phyloP scores from a whole-genome alignment of 2,888 invertebrate genomes.

The Microctonus hyperodae region DNA sequence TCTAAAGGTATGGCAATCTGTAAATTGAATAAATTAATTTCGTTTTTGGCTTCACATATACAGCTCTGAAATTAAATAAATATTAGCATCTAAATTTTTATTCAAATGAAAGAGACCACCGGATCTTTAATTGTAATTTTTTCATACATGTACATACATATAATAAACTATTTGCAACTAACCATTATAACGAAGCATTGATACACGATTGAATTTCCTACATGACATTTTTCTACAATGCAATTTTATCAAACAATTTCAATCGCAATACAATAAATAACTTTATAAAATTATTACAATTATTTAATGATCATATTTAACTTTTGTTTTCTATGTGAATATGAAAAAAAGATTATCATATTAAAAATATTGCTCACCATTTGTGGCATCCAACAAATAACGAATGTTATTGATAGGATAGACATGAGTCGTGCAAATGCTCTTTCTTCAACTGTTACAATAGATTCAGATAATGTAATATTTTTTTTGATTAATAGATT shows the following conservation, averaged over 20 bases:
- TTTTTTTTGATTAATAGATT: conserved; percentile 51
- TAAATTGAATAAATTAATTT: conserved; percentile 43
- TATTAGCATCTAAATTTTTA: background rate
- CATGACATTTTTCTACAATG: conserved; percentile 46
- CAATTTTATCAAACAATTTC: conserved; percentile 11
- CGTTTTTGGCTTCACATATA: background rate
- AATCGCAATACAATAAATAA: conserved; percentile 30
- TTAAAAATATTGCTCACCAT: conserved; percentile 69
- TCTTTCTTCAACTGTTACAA: conserved; percentile 77
- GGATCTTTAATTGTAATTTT: background rate
- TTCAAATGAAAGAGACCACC: background rate
- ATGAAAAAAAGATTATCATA: background rate
- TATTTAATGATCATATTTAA: background rate
- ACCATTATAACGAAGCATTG: background rate
- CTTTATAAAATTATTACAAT: conserved; percentile 19
- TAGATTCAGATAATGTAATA: conserved; percentile 51
- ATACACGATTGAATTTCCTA: conserved; percentile 31
- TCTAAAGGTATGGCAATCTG: conserved; percentile 74
- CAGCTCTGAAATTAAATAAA: background rate
- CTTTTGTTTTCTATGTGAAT: background rate
- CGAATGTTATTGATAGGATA: conserved; percentile 80
- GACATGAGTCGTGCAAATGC: conserved; percentile 88
- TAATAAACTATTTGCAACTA: background rate
- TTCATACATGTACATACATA: background rate
- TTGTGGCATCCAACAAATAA: conserved; percentile 88